phyloP scores from a whole-genome alignment of 2,888 invertebrate species.

The Eilema depressum region DNA sequence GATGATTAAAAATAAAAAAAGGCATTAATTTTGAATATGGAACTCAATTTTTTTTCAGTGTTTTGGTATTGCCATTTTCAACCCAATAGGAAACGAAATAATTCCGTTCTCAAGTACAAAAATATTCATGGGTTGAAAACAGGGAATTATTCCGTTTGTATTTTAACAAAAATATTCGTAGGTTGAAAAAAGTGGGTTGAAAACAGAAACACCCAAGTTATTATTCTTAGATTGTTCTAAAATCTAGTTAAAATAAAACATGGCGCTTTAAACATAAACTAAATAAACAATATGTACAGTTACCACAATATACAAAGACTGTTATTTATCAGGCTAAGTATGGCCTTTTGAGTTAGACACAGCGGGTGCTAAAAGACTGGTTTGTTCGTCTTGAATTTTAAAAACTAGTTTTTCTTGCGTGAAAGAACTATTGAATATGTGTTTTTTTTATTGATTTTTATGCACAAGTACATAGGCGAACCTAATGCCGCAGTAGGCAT shows the following conservation, averaged over 20 bases:
- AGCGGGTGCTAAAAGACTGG: slow-evolving; percentile 26
- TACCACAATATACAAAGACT: slow-evolving; percentile 68
- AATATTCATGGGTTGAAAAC: no score
- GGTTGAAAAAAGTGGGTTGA: no score
- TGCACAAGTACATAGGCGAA: no score
- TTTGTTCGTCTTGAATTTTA: slow-evolving; percentile 17
- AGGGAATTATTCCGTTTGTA: no score
- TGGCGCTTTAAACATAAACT: slow-evolving; percentile 68
- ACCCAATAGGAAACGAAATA: no score
- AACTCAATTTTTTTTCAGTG: slow-evolving; percentile 6
- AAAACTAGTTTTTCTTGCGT: not conserved
- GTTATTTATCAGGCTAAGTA: slow-evolving; percentile 39
- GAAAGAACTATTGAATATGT: no score
- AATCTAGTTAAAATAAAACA: slow-evolving; percentile 60
- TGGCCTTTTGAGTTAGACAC: slow-evolving; percentile 37
- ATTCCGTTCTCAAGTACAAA: no score
- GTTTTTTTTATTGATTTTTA: no score
- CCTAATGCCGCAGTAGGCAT: no score
- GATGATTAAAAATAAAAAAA: not conserved
- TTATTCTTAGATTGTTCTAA: slow-evolving; percentile 22
- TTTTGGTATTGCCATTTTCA: no score
- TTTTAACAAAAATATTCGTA: no score
- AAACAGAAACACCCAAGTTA: no score
- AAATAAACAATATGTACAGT: slow-evolving; percentile 76
- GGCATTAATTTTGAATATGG: not conserved